A percentile compares a stretch with the other conserved stretches of the same genome.
phyloP scores from a whole-genome alignment of 2,113 vertebrate genomes.

The Anas platyrhynchos region DNA sequence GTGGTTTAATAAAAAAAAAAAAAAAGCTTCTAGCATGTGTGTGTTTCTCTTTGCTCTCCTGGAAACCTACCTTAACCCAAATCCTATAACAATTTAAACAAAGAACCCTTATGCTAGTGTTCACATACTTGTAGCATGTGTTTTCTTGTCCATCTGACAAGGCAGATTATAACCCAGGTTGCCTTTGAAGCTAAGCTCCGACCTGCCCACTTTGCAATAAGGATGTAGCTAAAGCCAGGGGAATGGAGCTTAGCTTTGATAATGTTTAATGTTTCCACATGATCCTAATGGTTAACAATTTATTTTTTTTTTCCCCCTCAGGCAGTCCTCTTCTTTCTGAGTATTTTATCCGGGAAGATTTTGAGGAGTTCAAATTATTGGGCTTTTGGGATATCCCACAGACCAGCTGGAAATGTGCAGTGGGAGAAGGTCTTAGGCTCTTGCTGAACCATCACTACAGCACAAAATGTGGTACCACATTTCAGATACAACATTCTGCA shows the following conservation, averaged over 20 bases:
- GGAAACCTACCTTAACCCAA: not conserved
- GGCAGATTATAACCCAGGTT: not conserved
- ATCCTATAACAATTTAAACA: not conserved
- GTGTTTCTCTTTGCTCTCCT: not conserved
- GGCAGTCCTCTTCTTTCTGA: not conserved
- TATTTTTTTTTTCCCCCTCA: not conserved
- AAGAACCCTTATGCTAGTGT: not conserved
- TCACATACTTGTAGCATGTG: accelerated
- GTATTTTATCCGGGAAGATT: not conserved
- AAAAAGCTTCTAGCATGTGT: not conserved
- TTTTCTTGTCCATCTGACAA: not conserved
- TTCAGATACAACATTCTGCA: not conserved
- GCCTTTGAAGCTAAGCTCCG: not conserved
- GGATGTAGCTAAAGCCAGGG: not conserved
- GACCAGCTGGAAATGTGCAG: not conserved
- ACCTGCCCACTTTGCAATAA: not conserved
- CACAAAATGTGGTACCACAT: not conserved
- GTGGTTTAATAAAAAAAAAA: not conserved
- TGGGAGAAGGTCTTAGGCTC: not conserved
- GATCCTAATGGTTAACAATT: not conserved
- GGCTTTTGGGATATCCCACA: not conserved
- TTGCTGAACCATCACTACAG: not conserved
- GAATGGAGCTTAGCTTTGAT: not conserved
- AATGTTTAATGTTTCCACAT: not conserved
- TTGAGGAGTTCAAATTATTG: not conserved